Evolutionary conservation across 2,113 vertebrate genomes (phyloP), one percentile per base, ranked within the genome.

Genomic region (Mirounga angustirostris): DNA sequence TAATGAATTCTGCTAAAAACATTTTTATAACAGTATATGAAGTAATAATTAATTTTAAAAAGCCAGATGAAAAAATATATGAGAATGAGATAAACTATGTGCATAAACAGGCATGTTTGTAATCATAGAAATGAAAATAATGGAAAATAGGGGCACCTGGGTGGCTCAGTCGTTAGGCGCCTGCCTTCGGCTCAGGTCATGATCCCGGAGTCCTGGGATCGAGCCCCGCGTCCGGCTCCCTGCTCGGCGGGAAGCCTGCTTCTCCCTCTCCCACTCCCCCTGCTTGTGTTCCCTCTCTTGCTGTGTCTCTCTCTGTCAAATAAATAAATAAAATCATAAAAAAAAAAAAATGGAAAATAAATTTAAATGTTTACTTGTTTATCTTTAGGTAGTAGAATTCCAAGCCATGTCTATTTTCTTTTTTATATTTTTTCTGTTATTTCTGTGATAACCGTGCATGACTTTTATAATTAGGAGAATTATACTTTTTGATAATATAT

Each of bases 381-480:
- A 50, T 71, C 52, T 92, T 94, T 36, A 50, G 36, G 46, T 59
- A 59, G 3, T 84, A 71, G 26, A 80, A 93, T 80, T 89, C 30
- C 16, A 80, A 30, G 10, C 24, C 74, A 11, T 78, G 90, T 92
- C 86, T 36, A 28, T 87, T 92, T 93, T 95, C 83, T 91, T 76
- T 86, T 16, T 74, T 28, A 28, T 16, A 52, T 80, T 58, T 96
- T 97, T 94, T 78, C 28, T 61, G 1, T 69, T 61, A 80, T 84
- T 93, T 95, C 26, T 92, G 16, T 78, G 58, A 13, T 69, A 81
- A 93, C 30, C 21, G 15, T 88, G 54, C 5, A 78, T 91, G 52
- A 84, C 28, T 92, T 92, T 73, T 91, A 46, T 58, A 84, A 76
- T 76, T 91, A 85, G 43, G 89, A 96, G 71, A 85, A 79, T 58